These are phyloP conservation scores for Odocoileus virginianus DNA, from an alignment of 2,113 vertebrate genomes.

Conservation along the genomic window DNA sequence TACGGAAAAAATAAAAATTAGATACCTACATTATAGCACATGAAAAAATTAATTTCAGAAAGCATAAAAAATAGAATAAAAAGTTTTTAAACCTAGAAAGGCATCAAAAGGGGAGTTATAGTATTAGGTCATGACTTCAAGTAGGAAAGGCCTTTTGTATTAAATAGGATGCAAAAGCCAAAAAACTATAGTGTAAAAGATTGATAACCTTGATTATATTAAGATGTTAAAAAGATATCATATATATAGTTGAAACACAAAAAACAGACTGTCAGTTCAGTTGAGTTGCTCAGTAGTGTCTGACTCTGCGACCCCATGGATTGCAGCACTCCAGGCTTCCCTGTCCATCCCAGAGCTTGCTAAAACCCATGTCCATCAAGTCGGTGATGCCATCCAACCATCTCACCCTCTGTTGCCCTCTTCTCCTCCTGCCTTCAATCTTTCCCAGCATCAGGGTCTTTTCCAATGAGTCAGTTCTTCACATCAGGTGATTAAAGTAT, in stretches of 20 bases:
- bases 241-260: neutral
- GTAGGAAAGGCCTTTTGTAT: neutral
- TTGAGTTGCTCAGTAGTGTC: neutral
- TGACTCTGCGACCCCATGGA: neutral
- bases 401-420: neutral
- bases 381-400: neutral
- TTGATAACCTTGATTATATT: neutral
- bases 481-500: neutral
- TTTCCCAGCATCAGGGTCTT: neutral
- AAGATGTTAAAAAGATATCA: neutral
- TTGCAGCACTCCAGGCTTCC: neutral
- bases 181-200: neutral
- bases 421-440: neutral
- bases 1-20: neutral
- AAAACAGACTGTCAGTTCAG: neutral
- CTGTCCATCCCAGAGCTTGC: neutral
- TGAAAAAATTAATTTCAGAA: neutral
- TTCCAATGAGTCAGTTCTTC: neutral
- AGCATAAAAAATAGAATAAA: neutral
- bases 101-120: neutral
- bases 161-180: neutral
- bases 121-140: neutral
- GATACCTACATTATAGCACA: neutral
- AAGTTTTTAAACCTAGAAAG: neutral
- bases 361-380: neutral